A percentile compares a stretch with the other conserved stretches of the same genome.
Evolutionary conservation across 2,797 vertebrate genomes (phyloP).

Genomic region (Chiroxiphia lanceolata): DNA sequence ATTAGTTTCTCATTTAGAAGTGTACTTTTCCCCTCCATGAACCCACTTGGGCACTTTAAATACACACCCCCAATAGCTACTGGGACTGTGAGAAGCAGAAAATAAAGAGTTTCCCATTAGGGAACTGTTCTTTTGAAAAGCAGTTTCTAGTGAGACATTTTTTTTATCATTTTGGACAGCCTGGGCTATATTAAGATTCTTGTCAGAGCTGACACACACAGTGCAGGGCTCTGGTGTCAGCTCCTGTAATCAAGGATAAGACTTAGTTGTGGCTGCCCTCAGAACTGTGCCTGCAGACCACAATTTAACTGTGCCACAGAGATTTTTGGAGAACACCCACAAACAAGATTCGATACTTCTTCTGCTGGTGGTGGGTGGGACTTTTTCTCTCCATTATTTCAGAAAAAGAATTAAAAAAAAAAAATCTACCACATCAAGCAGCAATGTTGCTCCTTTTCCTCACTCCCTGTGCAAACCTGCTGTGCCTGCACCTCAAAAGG

Average conservation of each 20-base stretch:
- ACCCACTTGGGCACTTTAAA: background rate
- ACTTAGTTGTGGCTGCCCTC: constrained; percentile 34
- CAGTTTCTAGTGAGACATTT: background rate
- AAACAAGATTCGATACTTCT: background rate
- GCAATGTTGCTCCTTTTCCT: constrained; percentile 14
- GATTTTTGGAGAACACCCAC: constrained; percentile 35
- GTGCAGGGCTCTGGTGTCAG: background rate
- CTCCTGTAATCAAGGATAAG: constrained; percentile 17
- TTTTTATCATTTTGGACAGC: constrained; percentile 7
- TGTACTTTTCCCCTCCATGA: background rate
- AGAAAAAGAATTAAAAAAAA: background rate
- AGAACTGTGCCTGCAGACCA: constrained; percentile 36
- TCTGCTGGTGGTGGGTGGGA: background rate
- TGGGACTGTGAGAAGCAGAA: constrained; percentile 68
- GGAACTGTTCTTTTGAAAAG: background rate
- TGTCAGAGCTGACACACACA: constrained; percentile 5
- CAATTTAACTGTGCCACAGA: constrained; percentile 51
- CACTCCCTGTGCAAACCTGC: background rate
- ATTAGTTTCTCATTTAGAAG: background rate
- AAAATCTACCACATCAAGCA: constrained; percentile 29
- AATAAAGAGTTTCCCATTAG: constrained; percentile 15
- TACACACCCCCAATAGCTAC: constrained; percentile 45
- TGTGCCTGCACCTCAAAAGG: background rate
- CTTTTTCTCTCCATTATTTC: background rate
- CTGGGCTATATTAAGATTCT: background rate